Evolutionary conservation across 2,113 vertebrate species (phyloP), one percentile per base, ranked within the genome.

Genomic region (Ictalurus furcatus): DNA sequence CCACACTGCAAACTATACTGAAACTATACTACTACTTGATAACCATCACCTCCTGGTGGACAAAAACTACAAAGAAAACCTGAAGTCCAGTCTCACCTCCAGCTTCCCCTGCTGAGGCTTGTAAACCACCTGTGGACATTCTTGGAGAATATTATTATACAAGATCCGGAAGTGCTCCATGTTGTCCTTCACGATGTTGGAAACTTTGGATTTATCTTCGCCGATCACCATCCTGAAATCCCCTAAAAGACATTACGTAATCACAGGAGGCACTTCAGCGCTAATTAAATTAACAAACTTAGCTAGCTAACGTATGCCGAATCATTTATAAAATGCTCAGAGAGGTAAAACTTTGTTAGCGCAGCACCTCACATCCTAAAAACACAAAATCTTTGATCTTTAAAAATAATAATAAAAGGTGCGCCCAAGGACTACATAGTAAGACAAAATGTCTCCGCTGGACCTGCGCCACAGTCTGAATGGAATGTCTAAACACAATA

Each of bases 161-260:
- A 99, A 94, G 89, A 96, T 96, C 73, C 96, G 96, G 88, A 99
- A 99, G 92, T 98, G 96, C 23, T 95, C 90, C 84, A 97, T 56
- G 89, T 97, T 99, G 89, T 97, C 96, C 78, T 93, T 97, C 90
- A 99, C 98, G 0, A 99, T 98, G 90, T 99, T 99, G 91, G 95
- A 91, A 87, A 99, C 97, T 91, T 99, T 99, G 9, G 89, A 92
- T 94, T 96, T 97, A 92, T 99, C 98, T 92, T 99, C 98, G 91
- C 98, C 98, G 84, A 99, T 90, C 87, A 99, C 92, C 98, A 99
- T 99, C 88, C 98, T 95, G 93, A 99, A 99, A 95, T 99, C 98
- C 25, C 98, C 98, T 96, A 79, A 25, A 67, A 37, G 83, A 34
- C 88, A 76, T 8, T 44, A 73, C 84, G 92, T 83, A 88, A 83